A percentile compares a stretch with the other conserved stretches of the same genome.
Conservation (phyloP, 2,113 vertebrate species). For the Ciconia maguari region DNA sequence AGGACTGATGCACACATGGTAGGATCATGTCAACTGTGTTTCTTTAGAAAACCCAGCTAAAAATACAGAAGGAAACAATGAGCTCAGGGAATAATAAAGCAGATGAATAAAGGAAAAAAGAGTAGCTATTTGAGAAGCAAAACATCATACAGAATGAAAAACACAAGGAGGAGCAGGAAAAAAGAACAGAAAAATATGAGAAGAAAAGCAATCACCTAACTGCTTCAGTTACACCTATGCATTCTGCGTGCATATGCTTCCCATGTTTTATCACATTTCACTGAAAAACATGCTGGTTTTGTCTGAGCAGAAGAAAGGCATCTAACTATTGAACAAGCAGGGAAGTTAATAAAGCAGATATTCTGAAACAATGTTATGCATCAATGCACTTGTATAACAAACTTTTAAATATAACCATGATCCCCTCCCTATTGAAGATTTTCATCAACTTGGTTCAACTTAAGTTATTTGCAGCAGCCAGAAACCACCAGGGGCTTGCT, state of each 20-base stretch:
- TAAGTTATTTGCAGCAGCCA: constrained; percentile 51
- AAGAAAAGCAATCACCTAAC: neutral
- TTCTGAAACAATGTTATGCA: constrained; percentile 39
- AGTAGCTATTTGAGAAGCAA: neutral
- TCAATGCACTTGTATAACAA: neutral
- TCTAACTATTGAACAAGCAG: neutral
- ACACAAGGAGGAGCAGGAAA: neutral
- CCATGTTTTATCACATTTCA: neutral
- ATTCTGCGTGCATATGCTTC: neutral
- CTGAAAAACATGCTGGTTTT: neutral
- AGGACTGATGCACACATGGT: neutral
- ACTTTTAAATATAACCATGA: constrained; percentile 28
- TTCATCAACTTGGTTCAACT: constrained; percentile 49
- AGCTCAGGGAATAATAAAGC: neutral
- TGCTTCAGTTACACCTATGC: neutral
- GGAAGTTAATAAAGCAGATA: constrained; percentile 32
- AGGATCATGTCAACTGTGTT: neutral
- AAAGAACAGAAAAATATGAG: neutral
- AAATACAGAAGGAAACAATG: neutral
- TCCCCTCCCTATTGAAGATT: constrained; percentile 23
- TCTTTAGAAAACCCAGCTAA: neutral
- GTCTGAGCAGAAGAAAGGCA: neutral
- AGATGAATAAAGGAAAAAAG: neutral
- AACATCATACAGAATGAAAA: neutral
- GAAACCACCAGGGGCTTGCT: constrained; percentile 66